Evolutionary conservation across 2,888 invertebrate species (phyloP).

Genomic region (Rhagium mordax): DNA sequence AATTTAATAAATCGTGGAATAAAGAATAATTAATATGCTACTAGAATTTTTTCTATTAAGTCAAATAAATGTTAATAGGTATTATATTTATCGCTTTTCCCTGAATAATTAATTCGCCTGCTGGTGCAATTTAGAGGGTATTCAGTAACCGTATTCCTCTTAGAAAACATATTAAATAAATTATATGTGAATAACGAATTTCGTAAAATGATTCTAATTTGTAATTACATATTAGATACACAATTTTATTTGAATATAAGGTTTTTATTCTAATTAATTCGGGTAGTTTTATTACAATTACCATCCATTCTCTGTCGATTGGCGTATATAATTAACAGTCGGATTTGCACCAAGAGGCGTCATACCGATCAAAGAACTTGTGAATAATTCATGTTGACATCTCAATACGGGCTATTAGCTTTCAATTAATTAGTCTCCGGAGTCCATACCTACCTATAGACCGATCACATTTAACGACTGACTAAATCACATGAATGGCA

Average conservation of each 20-base stretch:
- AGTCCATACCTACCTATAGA: neutral
- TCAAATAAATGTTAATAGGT: too few species aligned
- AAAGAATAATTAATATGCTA: too few species aligned
- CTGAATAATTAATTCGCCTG: neutral
- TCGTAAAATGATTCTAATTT: neutral
- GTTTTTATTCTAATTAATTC: too few species aligned
- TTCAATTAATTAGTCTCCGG: neutral
- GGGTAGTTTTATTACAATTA: too few species aligned
- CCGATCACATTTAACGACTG: slow-evolving; percentile 10
- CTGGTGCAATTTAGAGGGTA: neutral
- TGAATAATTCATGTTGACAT: slow-evolving; percentile 5
- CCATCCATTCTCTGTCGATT: too few species aligned
- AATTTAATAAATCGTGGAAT: too few species aligned
- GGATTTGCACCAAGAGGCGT: neutral
- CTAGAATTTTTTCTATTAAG: too few species aligned
- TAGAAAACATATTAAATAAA: neutral
- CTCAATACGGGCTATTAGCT: slow-evolving; percentile 9
- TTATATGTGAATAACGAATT: neutral
- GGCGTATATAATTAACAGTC: neutral
- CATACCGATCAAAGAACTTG: neutral
- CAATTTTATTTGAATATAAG: too few species aligned
- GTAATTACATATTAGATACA: neutral
- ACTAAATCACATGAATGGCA: slow-evolving; percentile 9
- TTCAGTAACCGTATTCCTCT: neutral
- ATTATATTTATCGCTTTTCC: too few species aligned